Percentiles rank a stretch among this genome's conserved stretches.
These are phyloP conservation scores for Drosophila setosimentum DNA, from an alignment of 2,888 invertebrate genomes.

Conservation along the genomic window DNA sequence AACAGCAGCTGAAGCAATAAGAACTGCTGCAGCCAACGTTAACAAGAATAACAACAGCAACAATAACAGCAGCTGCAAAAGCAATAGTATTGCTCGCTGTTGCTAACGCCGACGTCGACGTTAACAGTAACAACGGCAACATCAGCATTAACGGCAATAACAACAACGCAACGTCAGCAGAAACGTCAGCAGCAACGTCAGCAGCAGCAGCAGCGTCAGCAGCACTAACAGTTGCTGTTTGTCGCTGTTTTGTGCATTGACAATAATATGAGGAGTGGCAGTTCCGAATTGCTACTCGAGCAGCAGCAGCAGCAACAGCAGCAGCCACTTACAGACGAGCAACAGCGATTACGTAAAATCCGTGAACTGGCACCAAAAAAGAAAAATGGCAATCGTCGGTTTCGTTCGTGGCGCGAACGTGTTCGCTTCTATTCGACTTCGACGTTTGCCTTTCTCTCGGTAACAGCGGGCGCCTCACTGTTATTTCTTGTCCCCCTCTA, in stretches of 20 bases:
- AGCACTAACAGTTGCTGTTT: constrained; percentile 43
- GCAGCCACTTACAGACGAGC: constrained; percentile 38
- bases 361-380: constrained; percentile 87
- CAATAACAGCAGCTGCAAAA: constrained; percentile 41
- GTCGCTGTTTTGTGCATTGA: constrained; percentile 78
- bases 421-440: constrained; percentile 90
- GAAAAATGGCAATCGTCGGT: constrained; percentile 86
- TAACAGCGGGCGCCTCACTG: constrained; percentile 90
- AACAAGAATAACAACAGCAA: constrained; percentile 55
- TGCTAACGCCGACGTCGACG: constrained; percentile 36
- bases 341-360: constrained; percentile 87
- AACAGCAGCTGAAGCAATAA: neutral
- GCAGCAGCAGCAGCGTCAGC: constrained; percentile 41
- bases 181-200: constrained; percentile 59
- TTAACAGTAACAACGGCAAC: constrained; percentile 39
- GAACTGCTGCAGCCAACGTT: constrained; percentile 18
- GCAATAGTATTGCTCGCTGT: constrained; percentile 37
- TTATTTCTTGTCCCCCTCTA: constrained; percentile 91
- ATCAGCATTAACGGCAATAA: constrained; percentile 30
- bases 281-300: constrained; percentile 91
- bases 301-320: constrained; percentile 90
- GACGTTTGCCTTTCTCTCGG: constrained; percentile 89
- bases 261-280: constrained; percentile 90
- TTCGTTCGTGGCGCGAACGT: constrained; percentile 88
- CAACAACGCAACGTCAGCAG: constrained; percentile 51